Evolutionary conservation across 1,140 invertebrate species (phyloP).

Genomic region (Eupeodes corollae): DNA sequence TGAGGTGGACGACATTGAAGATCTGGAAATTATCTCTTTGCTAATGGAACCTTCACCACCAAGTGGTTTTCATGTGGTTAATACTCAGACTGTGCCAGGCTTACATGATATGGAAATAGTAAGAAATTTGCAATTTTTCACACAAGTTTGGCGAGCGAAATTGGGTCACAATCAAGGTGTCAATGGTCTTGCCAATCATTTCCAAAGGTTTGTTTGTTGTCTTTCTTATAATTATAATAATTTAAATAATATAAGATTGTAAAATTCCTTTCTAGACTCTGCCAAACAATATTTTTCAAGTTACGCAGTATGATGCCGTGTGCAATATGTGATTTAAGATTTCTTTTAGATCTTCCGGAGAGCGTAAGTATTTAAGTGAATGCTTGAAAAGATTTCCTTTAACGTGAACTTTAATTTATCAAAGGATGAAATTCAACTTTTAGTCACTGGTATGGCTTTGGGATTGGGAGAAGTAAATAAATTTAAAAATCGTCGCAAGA

Average conservation of each 20-base stretch:
- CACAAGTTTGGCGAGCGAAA: conserved; percentile 66
- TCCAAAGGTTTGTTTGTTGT: conserved; percentile 28
- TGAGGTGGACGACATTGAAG: conserved; percentile 80
- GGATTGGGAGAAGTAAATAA: conserved; percentile 51
- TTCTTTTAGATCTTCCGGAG: conserved; percentile 70
- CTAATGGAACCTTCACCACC: conserved; percentile 68
- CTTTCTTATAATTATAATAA: not conserved
- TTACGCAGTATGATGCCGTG: conserved; percentile 72
- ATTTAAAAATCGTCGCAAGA: conserved; percentile 34
- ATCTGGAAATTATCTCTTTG: conserved; percentile 66
- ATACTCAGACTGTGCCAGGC: conserved; percentile 68
- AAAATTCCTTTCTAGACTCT: conserved; percentile 20
- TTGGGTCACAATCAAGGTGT: conserved; percentile 46
- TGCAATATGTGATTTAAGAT: conserved; percentile 64
- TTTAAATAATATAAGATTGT: no score
- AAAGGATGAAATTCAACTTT: conserved; percentile 79
- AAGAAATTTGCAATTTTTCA: conserved; percentile 78
- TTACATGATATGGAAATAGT: conserved; percentile 52
- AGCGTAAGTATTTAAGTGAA: no score
- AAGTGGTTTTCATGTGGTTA: conserved; percentile 72
- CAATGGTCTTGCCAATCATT: conserved; percentile 51
- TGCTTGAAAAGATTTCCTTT: no score
- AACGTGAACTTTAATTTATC: conserved; percentile 7
- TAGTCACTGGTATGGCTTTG: conserved; percentile 60
- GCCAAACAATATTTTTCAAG: conserved; percentile 75